Evolutionary conservation across 1,140 invertebrate genomes (phyloP).

Genomic region (Drosophila kohkoa): DNA sequence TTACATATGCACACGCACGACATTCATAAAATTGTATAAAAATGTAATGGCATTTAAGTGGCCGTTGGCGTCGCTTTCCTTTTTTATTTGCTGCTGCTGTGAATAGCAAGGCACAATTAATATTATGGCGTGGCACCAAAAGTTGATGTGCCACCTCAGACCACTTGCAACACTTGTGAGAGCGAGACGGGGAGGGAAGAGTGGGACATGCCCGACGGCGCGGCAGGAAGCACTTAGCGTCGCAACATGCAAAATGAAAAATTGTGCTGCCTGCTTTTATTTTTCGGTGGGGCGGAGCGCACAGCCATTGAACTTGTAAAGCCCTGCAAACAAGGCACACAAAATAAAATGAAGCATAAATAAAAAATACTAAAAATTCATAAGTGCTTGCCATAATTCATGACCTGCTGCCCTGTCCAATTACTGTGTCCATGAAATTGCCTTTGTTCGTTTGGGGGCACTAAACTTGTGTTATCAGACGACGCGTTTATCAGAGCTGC

Average conservation of each 20-base stretch:
- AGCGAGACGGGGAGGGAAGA: neutral
- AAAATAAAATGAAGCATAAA: slow-evolving; percentile 76
- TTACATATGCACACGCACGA: slow-evolving; percentile 47
- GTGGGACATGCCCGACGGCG: slow-evolving; percentile 30
- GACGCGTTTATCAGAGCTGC: slow-evolving; percentile 32
- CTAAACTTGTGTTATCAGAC: slow-evolving; percentile 34
- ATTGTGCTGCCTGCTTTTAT: slow-evolving; percentile 68
- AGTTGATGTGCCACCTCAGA: slow-evolving; percentile 71
- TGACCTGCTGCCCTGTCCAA: slow-evolving; percentile 49
- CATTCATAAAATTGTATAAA: slow-evolving; percentile 69
- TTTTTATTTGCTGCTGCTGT: slow-evolving; percentile 43
- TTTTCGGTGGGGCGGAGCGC: slow-evolving; percentile 32
- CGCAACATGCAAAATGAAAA: slow-evolving; percentile 81
- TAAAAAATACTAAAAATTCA: slow-evolving; percentile 71
- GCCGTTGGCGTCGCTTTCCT: slow-evolving; percentile 52
- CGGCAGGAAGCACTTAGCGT: slow-evolving; percentile 79
- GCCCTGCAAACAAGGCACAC: slow-evolving; percentile 37
- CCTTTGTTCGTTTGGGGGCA: slow-evolving; percentile 32
- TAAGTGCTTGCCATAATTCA: slow-evolving; percentile 79
- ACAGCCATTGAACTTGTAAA: slow-evolving; percentile 69
- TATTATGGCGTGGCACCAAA: slow-evolving; percentile 79
- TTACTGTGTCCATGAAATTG: slow-evolving; percentile 69
- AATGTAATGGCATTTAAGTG: slow-evolving; percentile 82
- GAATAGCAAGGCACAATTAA: slow-evolving; percentile 69
- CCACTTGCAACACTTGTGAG: slow-evolving; percentile 21